These are phyloP conservation scores for Tricholaema leucomelas DNA, from an alignment of 2,113 vertebrate genomes.

Conservation along the genomic window DNA sequence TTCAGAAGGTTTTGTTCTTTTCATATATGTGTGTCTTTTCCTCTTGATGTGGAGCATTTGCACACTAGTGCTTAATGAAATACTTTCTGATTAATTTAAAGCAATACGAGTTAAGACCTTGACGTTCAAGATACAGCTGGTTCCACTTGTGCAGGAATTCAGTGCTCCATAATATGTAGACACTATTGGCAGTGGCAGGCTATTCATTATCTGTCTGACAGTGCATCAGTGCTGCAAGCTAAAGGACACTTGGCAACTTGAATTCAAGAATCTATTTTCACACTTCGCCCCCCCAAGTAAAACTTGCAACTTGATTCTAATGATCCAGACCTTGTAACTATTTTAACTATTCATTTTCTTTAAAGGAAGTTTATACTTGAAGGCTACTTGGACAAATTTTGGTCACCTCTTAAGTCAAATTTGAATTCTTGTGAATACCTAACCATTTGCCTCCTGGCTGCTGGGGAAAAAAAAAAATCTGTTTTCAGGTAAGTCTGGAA, in stretches of 20 bases:
- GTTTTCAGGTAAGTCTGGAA: constrained; percentile 2
- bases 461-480: neutral
- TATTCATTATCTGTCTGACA: constrained; percentile 37
- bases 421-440: neutral
- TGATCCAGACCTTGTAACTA: neutral
- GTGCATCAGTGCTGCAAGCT: neutral
- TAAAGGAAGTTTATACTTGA: constrained; percentile 9
- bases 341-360: constrained; percentile 5
- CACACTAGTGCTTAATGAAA: neutral
- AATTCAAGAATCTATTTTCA: neutral
- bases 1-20: neutral
- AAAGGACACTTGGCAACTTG: neutral
- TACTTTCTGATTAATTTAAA: neutral
- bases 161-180: neutral
- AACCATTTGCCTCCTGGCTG: neutral
- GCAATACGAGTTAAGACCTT: neutral
- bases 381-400: neutral
- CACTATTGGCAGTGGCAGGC: neutral
- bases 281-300: neutral
- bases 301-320: neutral
- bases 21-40: neutral
- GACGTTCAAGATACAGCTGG: neutral
- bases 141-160: neutral
- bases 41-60: neutral
- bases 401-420: neutral